A percentile compares a stretch with the other conserved stretches of the same genome.
Evolutionary conservation across 2,113 vertebrate genomes (phyloP).

Genomic region (Corvus moneduloides): DNA sequence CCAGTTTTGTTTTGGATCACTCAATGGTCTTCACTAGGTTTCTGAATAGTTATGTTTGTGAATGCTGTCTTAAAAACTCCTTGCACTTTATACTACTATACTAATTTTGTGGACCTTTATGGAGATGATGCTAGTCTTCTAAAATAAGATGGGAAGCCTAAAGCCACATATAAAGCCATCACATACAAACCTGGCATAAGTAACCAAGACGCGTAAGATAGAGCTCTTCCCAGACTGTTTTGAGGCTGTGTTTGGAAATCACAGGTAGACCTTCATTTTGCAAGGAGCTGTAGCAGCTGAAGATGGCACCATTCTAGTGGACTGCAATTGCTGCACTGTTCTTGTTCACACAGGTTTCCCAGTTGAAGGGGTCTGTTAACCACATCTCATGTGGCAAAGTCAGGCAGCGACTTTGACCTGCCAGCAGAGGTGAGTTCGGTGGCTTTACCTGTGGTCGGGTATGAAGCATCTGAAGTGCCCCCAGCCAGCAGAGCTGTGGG

Average conservation of each 20-base stretch:
- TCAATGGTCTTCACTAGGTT: background rate
- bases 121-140: background rate
- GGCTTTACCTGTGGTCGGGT: background rate
- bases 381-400: background rate
- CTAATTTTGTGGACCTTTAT: background rate
- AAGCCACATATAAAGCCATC: background rate
- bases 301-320: background rate
- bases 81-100: background rate
- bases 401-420: accelerated
- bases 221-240: background rate
- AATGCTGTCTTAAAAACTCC: background rate
- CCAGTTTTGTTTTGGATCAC: background rate
- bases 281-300: background rate
- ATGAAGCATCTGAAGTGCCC: background rate
- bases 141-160: background rate
- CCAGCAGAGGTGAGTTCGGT: background rate
- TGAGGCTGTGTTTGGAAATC: accelerated
- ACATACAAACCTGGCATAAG: background rate
- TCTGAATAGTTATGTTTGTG: background rate
- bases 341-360: background rate
- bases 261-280: background rate
- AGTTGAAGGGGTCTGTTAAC: background rate
- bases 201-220: background rate
- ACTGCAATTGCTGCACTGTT: background rate
- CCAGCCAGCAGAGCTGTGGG: background rate